A percentile compares a stretch with the other conserved stretches of the same genome.
These are phyloP conservation scores for Oryctes rhinoceros DNA, from an alignment of 1,140 invertebrate species.

Conservation along the genomic window DNA sequence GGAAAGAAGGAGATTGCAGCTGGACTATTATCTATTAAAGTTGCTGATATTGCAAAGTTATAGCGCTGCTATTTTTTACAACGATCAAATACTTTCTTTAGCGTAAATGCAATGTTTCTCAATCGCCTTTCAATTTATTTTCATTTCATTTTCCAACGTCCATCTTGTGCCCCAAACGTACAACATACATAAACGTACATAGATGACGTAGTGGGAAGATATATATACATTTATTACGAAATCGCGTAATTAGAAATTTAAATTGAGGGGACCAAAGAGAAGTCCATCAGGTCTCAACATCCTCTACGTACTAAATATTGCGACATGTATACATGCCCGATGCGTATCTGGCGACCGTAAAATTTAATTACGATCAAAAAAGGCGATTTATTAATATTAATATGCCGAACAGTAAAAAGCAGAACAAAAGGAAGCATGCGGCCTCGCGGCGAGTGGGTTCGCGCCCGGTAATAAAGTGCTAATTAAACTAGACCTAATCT, in stretches of 20 bases:
- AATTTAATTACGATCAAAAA: slow-evolving; percentile 12
- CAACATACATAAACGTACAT: too few species aligned
- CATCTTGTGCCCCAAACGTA: too few species aligned
- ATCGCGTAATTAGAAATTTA: not conserved
- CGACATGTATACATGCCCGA: not conserved
- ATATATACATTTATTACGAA: not conserved
- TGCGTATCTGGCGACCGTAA: slow-evolving; percentile 5
- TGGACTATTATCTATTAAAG: too few species aligned
- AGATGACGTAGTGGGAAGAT: not conserved
- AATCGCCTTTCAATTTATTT: too few species aligned
- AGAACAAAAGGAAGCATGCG: slow-evolving; percentile 13
- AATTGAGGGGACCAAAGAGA: not conserved
- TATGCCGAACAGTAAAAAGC: not conserved
- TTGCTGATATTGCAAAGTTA: too few species aligned
- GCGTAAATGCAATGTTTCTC: too few species aligned
- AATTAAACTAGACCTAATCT: slow-evolving; percentile 1
- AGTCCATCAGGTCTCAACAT: too few species aligned
- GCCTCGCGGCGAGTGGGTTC: not conserved
- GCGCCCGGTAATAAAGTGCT: slow-evolving; percentile 13
- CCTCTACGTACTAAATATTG: not conserved
- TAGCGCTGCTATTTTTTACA: too few species aligned
- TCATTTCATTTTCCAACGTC: too few species aligned
- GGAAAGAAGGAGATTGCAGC: too few species aligned
- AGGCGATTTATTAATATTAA: slow-evolving; percentile 15
- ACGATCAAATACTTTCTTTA: too few species aligned